These are phyloP conservation scores for Pachyuromys duprasi DNA, from an alignment of 2,797 vertebrate species.

Conservation along the genomic window DNA sequence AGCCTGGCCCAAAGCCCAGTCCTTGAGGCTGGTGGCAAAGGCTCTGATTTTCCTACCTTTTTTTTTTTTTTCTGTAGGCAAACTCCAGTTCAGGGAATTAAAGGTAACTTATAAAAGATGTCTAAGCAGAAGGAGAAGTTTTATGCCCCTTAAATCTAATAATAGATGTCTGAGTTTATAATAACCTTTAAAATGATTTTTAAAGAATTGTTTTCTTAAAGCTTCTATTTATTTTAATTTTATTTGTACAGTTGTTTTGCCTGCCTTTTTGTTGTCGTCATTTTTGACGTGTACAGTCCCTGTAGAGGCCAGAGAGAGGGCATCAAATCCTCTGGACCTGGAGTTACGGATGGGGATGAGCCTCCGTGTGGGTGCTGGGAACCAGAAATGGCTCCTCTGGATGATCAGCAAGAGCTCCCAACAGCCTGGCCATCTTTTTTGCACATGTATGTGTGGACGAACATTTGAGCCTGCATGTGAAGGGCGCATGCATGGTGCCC, in stretches of 20 bases:
- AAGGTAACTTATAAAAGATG: neutral
- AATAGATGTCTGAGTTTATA: neutral
- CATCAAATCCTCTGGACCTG: neutral
- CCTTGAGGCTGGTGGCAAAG: neutral
- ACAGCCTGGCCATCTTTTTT: neutral
- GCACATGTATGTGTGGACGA: neutral
- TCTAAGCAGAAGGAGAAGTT: neutral
- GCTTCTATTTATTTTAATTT: neutral
- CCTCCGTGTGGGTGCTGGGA: neutral
- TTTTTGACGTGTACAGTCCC: neutral
- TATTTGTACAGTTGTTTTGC: neutral
- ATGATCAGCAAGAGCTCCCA: neutral
- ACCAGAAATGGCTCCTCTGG: neutral
- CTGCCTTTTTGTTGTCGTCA: neutral
- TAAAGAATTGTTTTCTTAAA: neutral
- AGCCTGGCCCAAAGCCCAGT: neutral
- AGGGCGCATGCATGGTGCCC: no score
- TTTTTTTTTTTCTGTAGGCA: neutral
- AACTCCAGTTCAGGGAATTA: neutral
- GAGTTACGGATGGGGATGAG: neutral
- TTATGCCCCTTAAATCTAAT: conserved; percentile 28
- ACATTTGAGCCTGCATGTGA: neutral
- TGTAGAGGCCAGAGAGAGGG: neutral
- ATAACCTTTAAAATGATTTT: neutral
- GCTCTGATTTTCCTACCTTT: neutral